Evolutionary conservation across 2,797 vertebrate genomes (phyloP), one percentile per base, ranked within the genome.

Genomic region (Rhinophrynus dorsalis): DNA sequence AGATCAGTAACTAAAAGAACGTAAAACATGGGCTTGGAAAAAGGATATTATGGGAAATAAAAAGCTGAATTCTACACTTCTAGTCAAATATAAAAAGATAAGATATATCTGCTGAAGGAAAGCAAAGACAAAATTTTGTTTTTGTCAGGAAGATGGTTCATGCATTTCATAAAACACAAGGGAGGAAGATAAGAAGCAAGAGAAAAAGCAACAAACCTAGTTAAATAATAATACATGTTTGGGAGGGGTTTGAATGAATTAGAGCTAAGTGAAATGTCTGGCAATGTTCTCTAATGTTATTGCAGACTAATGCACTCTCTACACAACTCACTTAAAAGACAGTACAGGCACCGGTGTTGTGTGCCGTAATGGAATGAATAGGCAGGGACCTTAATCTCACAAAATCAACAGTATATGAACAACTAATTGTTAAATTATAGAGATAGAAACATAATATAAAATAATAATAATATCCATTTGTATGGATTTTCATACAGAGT

Each of bases 221-320:
- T 48, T 48, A 23, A 48, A 48, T 48, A 26, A 42, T 42, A 42
- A 48, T 26, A 48, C 12, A 48, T 18, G 20, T 44, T 44, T 20
- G 40, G 15, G 17, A 18, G 3, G 5, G n/a, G 9, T 4, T 4
- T 30, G 9, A 48, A 20, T 24, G 45, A 18, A 24, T 48, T 48
- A 48, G 45, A 24, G 21, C 23, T 48, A 48, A 48, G 21, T 18
- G 45, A 26, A 10, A 23, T 48, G n/a, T 48, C 45, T 23, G 11
- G 45, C 20, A 48, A 48, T 48, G 21, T 48, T 48, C 45, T 48
- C 20, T 48, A 48, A 48, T 48, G 45, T 48, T 48, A 48, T 48
- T 48, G 21, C 45, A 48, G 8, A 23, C 45, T 48, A 48, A 48
- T 48, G 45, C 21, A 48, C 45, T 21, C 24, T 11, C 21, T 18